Evolutionary conservation across 2,888 invertebrate species (phyloP), one percentile per base, ranked within the genome.

Genomic region (Serripes groenlandicus): DNA sequence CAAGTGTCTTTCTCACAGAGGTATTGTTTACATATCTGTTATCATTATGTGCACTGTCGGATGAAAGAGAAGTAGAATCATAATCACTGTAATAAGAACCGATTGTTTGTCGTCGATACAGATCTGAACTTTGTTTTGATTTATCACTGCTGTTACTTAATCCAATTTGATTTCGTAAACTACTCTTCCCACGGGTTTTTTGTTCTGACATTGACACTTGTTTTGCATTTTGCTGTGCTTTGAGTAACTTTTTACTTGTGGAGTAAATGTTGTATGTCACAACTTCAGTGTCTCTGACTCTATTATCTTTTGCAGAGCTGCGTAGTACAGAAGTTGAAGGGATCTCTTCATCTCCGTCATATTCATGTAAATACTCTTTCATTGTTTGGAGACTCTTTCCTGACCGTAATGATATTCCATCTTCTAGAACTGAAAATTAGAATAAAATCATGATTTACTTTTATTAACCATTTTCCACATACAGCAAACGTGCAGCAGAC

Each of bases 341-440:
- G 23, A 66, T 23, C 3, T 71, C 23, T 54, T 87, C 52, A 56
- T 87, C 49, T 42, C 56, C 52, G 18, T 87, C 83, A 71, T 87
- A 81, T 34, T 79, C 87, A 64, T 89, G 83, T 5, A 81, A 42
- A 18, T 84, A 66, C 26, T 86, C 78, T 34, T 72, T 81, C 28
- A 86, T 75, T 37, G 81, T 81, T 37, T 83, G 80, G 34, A 91
- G 75, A 74, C 73, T 87, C 60, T 87, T 86, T 9, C 91, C 91
- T 28, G 91, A 91, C 62, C 91, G 75, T 42, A 91, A 78, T 26
- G 87, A 74, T 75, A 91, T 90, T 5, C 91, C 91, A 83, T 89
- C 86, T 66, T 88, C 88, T n/a, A 85, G 56, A 18, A 89, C 90
- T 90, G 77, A 73, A 81, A 15, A 49, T 49, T 49, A 3, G 21